Evolutionary conservation across 2,888 invertebrate species (phyloP).

Genomic region (Serripes groenlandicus): DNA sequence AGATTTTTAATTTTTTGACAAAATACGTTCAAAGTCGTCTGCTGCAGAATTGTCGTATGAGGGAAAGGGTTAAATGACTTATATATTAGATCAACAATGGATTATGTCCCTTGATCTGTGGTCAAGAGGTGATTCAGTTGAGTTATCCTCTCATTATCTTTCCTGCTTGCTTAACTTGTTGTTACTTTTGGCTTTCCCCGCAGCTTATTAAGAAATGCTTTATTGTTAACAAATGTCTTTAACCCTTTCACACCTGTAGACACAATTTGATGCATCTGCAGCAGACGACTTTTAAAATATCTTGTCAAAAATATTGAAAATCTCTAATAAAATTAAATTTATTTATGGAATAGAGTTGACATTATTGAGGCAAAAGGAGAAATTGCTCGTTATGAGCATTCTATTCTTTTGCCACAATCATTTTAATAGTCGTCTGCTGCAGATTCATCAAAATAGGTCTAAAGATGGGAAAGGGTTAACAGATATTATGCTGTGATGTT

Average conservation of each 20-base stretch:
- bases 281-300: too few species aligned
- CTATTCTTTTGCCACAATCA: not conserved
- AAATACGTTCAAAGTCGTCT: not conserved
- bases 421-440: not conserved
- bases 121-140: not conserved
- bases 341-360: not conserved
- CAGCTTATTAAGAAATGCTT: too few species aligned
- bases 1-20: too few species aligned
- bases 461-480: not conserved
- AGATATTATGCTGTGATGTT: not conserved
- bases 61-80: not conserved
- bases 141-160: too few species aligned
- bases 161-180: too few species aligned
- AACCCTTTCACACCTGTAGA: too few species aligned
- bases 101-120: not conserved
- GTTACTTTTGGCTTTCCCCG: too few species aligned
- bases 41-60: not conserved
- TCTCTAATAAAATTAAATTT: too few species aligned
- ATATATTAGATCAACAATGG: not conserved
- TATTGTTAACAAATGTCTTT: too few species aligned
- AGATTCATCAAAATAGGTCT: not conserved
- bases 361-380: not conserved
- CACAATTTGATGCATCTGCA: too few species aligned
- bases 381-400: not conserved
- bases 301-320: too few species aligned